These are phyloP conservation scores for Sebastes vulpes DNA, from an alignment of 2,797 vertebrate species.

Conservation along the genomic window DNA sequence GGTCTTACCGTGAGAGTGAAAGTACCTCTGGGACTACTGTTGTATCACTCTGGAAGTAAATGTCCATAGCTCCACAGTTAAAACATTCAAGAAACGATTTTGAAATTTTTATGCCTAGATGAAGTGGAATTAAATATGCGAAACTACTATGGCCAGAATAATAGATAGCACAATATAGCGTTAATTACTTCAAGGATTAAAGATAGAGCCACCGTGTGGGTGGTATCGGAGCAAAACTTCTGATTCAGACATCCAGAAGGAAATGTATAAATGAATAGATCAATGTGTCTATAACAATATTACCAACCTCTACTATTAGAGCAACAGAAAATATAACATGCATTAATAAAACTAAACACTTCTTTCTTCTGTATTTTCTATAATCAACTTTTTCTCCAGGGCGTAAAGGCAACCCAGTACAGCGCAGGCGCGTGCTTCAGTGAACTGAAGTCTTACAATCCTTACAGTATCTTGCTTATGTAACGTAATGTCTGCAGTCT, in stretches of 20 bases:
- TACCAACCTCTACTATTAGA: background rate
- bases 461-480: background rate
- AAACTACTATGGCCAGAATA: background rate
- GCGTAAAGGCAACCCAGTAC: background rate
- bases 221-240: background rate
- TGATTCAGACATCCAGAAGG: background rate
- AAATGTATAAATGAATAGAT: background rate
- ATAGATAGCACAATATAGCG: background rate
- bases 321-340: background rate
- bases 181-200: background rate
- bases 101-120: constrained; percentile 31
- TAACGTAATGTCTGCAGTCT: background rate
- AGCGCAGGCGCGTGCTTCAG: background rate
- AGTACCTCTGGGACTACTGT: background rate
- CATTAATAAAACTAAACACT: too few relatives aligned
- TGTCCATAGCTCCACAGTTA: background rate
- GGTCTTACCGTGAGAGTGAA: background rate
- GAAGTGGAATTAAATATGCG: constrained; percentile 16
- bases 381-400: too few relatives aligned
- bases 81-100: background rate
- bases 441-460: background rate
- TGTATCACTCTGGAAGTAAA: constrained; percentile 3
- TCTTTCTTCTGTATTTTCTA: too few relatives aligned
- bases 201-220: background rate
- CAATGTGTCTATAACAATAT: background rate